Conservation (phyloP, 23 tunicate genomes). For the Styela clava region DNA sequence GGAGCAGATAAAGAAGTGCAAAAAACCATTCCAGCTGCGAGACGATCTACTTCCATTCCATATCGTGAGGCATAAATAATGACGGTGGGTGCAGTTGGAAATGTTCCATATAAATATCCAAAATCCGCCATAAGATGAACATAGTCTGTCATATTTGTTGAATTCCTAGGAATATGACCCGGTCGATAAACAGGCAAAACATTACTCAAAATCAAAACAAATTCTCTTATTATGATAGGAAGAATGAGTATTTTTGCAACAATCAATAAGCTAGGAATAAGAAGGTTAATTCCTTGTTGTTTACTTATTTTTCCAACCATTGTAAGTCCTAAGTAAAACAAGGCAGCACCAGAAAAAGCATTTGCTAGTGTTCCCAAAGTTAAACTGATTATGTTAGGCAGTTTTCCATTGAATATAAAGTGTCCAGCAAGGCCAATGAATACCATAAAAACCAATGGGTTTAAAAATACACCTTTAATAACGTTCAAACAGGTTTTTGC, state of each 20-base stretch:
- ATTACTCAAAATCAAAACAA: constrained; percentile 23
- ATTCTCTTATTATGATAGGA: constrained; percentile 42
- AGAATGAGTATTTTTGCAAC: constrained; percentile 79
- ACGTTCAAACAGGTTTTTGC: constrained; percentile 5
- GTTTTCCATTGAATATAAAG: constrained; percentile 63
- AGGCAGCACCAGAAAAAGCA: constrained; percentile 82
- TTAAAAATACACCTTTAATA: constrained; percentile 37
- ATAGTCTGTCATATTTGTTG: constrained; percentile 38
- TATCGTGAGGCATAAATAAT: constrained; percentile 75
- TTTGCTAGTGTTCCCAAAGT: constrained; percentile 41
- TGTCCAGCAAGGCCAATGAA: constrained; percentile 81
- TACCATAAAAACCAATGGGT: constrained; percentile 86
- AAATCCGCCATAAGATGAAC: constrained; percentile 37
- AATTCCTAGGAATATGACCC: background rate
- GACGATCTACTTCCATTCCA: constrained; percentile 66
- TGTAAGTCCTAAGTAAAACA: constrained; percentile 74
- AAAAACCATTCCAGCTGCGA: constrained; percentile 84
- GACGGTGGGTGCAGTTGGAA: constrained; percentile 89
- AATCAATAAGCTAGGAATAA: constrained; percentile 46
- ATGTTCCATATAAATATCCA: constrained; percentile 83
- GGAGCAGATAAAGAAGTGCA: constrained; percentile 91
- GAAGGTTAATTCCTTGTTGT: constrained; percentile 47
- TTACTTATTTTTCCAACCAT: constrained; percentile 88
- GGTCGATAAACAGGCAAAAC: constrained; percentile 40
- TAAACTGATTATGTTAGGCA: constrained; percentile 38